A percentile compares a stretch with the other conserved stretches of the same genome.
Conservation (phyloP, 2,113 vertebrate species). For the Cochlearius cochlearius region DNA sequence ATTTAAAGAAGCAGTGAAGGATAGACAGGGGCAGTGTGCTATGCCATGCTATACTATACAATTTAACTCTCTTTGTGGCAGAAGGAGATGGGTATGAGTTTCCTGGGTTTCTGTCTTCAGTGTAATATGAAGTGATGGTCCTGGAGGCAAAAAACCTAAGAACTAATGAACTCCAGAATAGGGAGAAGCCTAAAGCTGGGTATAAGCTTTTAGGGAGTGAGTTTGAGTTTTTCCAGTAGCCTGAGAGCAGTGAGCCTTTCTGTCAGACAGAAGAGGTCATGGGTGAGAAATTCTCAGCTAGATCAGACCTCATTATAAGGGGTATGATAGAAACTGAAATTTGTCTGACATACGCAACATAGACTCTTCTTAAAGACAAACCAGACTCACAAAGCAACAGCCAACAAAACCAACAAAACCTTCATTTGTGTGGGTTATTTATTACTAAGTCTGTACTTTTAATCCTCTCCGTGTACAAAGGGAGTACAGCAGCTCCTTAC, state of each 20-base stretch:
- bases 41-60: not conserved
- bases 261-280: slow-evolving; percentile 25
- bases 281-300: slow-evolving; percentile 23
- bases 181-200: not conserved
- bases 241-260: not conserved
- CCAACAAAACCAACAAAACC: not conserved
- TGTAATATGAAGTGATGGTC: slow-evolving; percentile 32
- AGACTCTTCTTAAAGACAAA: not conserved
- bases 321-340: not conserved
- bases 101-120: not conserved
- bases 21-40: not conserved
- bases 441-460: not conserved
- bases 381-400: not conserved
- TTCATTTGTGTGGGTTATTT: not conserved
- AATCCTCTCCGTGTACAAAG: not conserved
- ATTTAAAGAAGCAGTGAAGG: not conserved
- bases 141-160: not conserved
- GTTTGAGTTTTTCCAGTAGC: not conserved
- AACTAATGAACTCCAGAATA: slow-evolving; percentile 7
- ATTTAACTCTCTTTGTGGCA: not conserved
- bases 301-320: not conserved
- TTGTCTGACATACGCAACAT: not conserved
- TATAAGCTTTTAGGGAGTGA: not conserved
- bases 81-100: not conserved
- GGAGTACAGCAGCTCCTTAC: not conserved